Base-by-base conservation (phyloP, 2,888 invertebrate genomes). In the Sarcophaga variegata region DNA sequence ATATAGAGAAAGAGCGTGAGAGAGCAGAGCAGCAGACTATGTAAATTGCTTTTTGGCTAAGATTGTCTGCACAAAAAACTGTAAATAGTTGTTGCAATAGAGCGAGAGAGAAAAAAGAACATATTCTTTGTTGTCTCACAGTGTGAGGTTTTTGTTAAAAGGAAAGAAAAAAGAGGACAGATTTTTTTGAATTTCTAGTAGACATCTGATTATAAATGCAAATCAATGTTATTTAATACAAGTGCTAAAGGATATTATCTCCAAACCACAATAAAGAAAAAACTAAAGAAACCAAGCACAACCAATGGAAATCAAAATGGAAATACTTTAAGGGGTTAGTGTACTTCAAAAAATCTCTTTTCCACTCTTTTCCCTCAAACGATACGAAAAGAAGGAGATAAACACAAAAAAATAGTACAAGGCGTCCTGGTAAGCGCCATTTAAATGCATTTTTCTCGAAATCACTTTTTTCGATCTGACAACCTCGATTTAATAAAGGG, bases 191-290 rank as follows among this genome's bases (percentile, higher is more conserved):
- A 66, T 77, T 47, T 54, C 54, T 77, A 25, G 77, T 62, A 82
- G 82, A 82, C 82, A 82, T 71, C 82, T 71, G 82, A 71, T 82
- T 82, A 77, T 77, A 72, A 77, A 82, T 82, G 77, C 82, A 82
- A 82, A 81, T 81, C 75, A 63, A 71, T 82, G 71, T 77, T 54
- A 14, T 54, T 54, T 54, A 14, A 17, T 54, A 17, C 17, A 54
- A 54, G 14, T 14, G 54, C 54, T 54, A 54, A 17, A 54, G 54
- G 17, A 54, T 17, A 54, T 54, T 54, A 17, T 54, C 54, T 54
- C 54, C 17, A 54, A 54, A 12, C 12, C 54, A 17, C 14, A 54
- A 54, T 54, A 54, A 22, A 1, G 22, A 22, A 22, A 22, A 22
- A 22, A 22, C 17, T 14, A 54, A 54, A 54, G 54, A 14, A 54